These are phyloP conservation scores for Pachycephus smyrnensis DNA, from an alignment of 2,888 invertebrate genomes.

Conservation along the genomic window DNA sequence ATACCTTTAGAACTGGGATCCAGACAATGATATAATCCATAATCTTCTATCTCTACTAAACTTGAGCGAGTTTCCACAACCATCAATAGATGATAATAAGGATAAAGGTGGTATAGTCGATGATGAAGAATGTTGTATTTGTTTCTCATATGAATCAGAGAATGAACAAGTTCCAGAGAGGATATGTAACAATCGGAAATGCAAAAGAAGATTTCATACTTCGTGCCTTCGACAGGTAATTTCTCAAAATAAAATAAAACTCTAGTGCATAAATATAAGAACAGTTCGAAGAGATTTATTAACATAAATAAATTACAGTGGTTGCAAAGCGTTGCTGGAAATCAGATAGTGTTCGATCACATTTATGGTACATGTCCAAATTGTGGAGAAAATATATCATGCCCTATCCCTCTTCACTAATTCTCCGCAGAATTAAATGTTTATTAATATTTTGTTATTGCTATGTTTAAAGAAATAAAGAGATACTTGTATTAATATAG, in stretches of 20 bases:
- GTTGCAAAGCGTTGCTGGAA: slow-evolving; percentile 50
- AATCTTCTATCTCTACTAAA: slow-evolving; percentile 53
- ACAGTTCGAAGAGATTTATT: not conserved
- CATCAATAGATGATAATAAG: slow-evolving; percentile 21
- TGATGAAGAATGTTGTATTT: slow-evolving; percentile 62
- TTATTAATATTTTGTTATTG: slow-evolving; percentile 2
- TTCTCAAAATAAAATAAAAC: not conserved
- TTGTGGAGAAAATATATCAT: slow-evolving; percentile 55
- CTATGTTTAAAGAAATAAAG: not conserved
- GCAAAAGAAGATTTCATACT: slow-evolving; percentile 55
- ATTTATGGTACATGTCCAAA: slow-evolving; percentile 59
- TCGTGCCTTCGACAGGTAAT: slow-evolving; percentile 54
- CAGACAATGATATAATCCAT: slow-evolving; percentile 40
- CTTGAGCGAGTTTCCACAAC: slow-evolving; percentile 51
- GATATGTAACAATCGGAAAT: slow-evolving; percentile 58
- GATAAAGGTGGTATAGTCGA: slow-evolving; percentile 39
- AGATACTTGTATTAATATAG: not conserved
- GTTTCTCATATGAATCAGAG: slow-evolving; percentile 53
- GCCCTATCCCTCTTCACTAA: slow-evolving; percentile 29
- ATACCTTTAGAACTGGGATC: slow-evolving; percentile 52
- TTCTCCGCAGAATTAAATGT: not conserved
- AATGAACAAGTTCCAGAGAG: slow-evolving; percentile 47
- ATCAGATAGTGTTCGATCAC: slow-evolving; percentile 51
- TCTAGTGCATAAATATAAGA: not conserved
- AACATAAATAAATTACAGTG: slow-evolving; percentile 47